phyloP scores from a whole-genome alignment of 2,888 invertebrate genomes.

The Andrena flavipes region DNA sequence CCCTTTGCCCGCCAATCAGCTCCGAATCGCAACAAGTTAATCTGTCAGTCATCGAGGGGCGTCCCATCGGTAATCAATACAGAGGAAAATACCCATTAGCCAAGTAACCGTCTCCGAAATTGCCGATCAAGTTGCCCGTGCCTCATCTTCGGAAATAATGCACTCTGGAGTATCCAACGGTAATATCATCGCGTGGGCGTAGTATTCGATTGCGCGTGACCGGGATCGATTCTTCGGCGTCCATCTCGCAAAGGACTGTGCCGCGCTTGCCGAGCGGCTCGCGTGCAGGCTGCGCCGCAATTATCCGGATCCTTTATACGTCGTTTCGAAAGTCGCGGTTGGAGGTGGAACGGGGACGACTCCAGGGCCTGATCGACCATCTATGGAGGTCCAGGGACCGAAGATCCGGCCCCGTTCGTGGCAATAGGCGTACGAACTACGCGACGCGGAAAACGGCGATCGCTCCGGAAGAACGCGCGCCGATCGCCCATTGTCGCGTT shows the following conservation, averaged over 20 bases:
- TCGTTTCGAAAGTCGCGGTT: slow-evolving; percentile 70
- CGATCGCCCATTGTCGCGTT: slow-evolving; percentile 74
- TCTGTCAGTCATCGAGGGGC: background rate
- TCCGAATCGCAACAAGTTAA: slow-evolving; percentile 13
- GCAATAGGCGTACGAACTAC: slow-evolving; percentile 61
- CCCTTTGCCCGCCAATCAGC: slow-evolving; percentile 4
- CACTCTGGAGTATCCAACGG: slow-evolving; percentile 25
- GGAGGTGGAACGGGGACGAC: slow-evolving; percentile 64
- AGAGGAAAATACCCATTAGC: slow-evolving; percentile 31
- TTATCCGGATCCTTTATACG: slow-evolving; percentile 60
- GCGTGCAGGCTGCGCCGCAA: slow-evolving; percentile 62
- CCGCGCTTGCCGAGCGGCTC: slow-evolving; percentile 27
- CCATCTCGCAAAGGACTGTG: slow-evolving; percentile 42
- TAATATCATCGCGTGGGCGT: slow-evolving; percentile 11
- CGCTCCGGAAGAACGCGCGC: slow-evolving; percentile 76
- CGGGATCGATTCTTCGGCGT: slow-evolving; percentile 38
- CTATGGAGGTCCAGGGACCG: slow-evolving; percentile 77
- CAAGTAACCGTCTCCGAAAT: slow-evolving; percentile 15
- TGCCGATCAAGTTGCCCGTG: slow-evolving; percentile 13
- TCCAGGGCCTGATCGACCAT: slow-evolving; percentile 71
- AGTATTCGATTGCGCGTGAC: too few species aligned
- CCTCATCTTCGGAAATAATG: slow-evolving; percentile 37
- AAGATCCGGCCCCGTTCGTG: slow-evolving; percentile 81
- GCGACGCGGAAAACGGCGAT: slow-evolving; percentile 68
- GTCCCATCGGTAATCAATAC: slow-evolving; percentile 25